A percentile compares a stretch with the other conserved stretches of the same genome.
phyloP scores from a whole-genome alignment of 1,140 invertebrate genomes.

The Drosophila bocqueti region DNA sequence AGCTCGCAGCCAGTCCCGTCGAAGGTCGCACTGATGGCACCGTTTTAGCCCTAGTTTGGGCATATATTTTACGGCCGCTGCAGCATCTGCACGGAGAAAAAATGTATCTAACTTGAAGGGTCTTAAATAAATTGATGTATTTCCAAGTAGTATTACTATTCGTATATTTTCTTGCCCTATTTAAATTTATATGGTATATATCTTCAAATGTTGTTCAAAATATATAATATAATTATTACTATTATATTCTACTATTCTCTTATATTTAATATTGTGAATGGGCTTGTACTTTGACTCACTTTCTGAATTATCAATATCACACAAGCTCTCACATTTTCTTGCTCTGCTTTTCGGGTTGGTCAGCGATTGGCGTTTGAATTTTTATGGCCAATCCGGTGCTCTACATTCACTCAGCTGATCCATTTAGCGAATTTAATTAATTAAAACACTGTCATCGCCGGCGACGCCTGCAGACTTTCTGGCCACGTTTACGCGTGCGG shows the following conservation, averaged over 20 bases:
- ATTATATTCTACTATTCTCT: not conserved
- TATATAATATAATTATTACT: not conserved
- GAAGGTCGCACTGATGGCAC: constrained; percentile 49
- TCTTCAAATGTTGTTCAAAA: no score
- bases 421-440: constrained; percentile 57
- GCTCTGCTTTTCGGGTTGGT: constrained; percentile 3
- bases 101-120: accelerated
- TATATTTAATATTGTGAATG: not conserved
- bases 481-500: constrained; percentile 29
- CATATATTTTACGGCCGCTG: constrained; percentile 14
- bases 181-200: no score
- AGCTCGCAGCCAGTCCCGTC: constrained; percentile 14
- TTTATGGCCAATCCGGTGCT: constrained; percentile 50
- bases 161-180: no score
- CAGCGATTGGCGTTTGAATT: constrained; percentile 57
- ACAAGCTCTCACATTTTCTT: not conserved
- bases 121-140: not conserved
- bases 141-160: no score
- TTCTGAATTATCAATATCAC: not conserved
- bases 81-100: constrained; percentile 24
- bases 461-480: constrained; percentile 29
- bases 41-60: constrained; percentile 33
- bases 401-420: constrained; percentile 57
- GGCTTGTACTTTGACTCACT: not conserved
- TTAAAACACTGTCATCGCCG: constrained; percentile 42